phyloP scores from a whole-genome alignment of 2,113 vertebrate genomes.

The Petrocephalus microphthalmus region DNA sequence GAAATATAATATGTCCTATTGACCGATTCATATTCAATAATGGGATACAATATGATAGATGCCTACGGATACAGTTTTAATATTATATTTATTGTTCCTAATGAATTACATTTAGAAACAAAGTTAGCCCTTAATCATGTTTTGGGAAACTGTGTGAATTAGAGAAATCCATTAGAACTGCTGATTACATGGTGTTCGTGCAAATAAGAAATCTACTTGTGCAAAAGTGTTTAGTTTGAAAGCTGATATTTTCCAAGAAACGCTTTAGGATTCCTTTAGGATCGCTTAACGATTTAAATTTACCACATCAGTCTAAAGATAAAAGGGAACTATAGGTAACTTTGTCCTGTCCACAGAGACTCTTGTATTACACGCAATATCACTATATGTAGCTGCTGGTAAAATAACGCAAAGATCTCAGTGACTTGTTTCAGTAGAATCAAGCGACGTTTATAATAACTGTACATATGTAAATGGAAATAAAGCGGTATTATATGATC shows the following conservation, averaged over 20 bases:
- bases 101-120: neutral
- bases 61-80: neutral
- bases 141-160: constrained; percentile 7
- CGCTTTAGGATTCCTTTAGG: neutral
- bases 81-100: neutral
- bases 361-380: neutral
- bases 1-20: neutral
- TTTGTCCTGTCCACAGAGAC: neutral
- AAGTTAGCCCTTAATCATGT: neutral
- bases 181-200: neutral
- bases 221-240: neutral
- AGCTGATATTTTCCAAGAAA: neutral
- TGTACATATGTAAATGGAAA: constrained; percentile 7
- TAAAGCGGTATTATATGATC: neutral
- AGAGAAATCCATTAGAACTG: neutral
- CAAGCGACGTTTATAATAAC: neutral
- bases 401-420: neutral
- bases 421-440: neutral
- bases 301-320: neutral
- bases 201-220: neutral
- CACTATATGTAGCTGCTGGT: neutral
- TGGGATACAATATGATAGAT: neutral
- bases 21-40: neutral
- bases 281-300: neutral
- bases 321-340: neutral